Evolutionary conservation across 1,140 invertebrate species (phyloP).

Genomic region (Coenobita brevimanus): DNA sequence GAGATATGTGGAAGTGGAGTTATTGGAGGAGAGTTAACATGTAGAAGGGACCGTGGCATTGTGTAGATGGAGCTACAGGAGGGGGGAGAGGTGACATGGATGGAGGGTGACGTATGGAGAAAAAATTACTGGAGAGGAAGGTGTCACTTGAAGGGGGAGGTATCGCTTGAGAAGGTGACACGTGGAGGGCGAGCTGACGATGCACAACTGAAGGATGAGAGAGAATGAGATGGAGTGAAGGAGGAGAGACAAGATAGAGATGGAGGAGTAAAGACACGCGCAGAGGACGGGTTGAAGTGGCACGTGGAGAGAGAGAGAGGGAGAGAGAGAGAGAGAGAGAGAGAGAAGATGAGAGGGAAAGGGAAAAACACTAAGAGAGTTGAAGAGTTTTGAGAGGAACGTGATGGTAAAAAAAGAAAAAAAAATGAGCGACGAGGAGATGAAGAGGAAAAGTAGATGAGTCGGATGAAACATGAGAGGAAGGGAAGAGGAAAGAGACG

Average conservation of each 20-base stretch:
- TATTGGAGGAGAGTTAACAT: no score
- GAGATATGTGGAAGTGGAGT: no score
- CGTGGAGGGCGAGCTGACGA: not conserved
- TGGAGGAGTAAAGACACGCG: not conserved
- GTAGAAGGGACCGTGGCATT: no score
- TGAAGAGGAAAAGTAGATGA: no score
- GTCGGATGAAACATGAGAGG: no score
- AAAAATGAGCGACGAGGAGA: conserved; percentile 21
- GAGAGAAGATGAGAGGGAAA: not conserved
- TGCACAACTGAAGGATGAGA: not conserved
- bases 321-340: not conserved
- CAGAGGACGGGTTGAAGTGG: not conserved
- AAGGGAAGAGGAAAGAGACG: conserved; percentile 22
- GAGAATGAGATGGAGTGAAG: not conserved
- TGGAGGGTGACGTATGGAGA: not conserved
- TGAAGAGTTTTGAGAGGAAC: not conserved
- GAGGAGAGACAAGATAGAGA: not conserved
- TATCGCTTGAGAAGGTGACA: not conserved
- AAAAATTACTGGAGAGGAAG: not conserved
- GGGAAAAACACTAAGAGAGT: no score
- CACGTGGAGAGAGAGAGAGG: not conserved
- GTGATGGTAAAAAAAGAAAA: conserved; percentile 1
- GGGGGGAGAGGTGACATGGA: not conserved
- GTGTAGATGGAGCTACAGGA: no score
- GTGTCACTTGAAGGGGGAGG: not conserved